Conservation (phyloP, 2,113 vertebrate genomes). For the Egretta garzetta region DNA sequence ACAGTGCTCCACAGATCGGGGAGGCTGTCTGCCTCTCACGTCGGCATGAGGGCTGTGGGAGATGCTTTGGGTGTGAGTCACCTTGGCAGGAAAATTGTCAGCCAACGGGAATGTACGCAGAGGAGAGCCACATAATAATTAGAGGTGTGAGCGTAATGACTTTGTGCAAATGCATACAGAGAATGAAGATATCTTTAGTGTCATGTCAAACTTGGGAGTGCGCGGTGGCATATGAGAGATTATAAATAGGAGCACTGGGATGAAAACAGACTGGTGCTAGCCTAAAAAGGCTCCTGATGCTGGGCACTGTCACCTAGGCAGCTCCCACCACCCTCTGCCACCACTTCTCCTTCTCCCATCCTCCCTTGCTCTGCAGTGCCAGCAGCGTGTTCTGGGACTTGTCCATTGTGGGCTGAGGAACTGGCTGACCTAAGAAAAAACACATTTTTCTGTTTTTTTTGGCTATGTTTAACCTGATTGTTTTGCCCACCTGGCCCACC, state of each 20-base stretch:
- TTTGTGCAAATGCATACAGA: background rate
- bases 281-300: background rate
- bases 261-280: background rate
- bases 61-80: background rate
- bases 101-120: background rate
- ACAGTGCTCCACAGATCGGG: background rate
- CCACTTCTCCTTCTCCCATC: background rate
- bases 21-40: background rate
- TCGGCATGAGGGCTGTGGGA: background rate
- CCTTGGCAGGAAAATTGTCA: background rate
- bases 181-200: background rate
- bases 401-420: background rate
- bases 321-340: background rate
- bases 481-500: background rate
- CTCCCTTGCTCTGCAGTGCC: rapidly evolving
- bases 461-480: background rate
- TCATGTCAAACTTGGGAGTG: background rate
- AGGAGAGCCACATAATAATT: background rate
- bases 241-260: background rate
- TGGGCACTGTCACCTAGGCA: background rate
- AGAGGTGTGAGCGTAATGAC: background rate
- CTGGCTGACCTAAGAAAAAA: background rate
- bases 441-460: background rate
- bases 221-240: background rate
- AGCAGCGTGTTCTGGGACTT: background rate